Evolutionary conservation across 2,888 invertebrate species (phyloP), one percentile per base, ranked within the genome.

Genomic region (Epiblema foenella): DNA sequence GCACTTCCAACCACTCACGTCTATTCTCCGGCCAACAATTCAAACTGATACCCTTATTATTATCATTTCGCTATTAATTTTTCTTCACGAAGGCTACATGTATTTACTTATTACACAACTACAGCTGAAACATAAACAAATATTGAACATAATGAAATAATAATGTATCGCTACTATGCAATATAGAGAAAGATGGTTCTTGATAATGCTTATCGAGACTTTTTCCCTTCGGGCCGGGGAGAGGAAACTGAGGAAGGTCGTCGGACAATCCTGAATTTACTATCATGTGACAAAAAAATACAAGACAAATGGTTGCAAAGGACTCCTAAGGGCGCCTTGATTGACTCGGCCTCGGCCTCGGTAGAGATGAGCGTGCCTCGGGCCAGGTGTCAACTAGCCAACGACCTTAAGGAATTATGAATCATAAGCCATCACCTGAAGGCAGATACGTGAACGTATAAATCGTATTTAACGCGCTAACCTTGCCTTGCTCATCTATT

Each of bases 401-500:
- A 20, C 39, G 64, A 64, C 64, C 64, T 64, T 64, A 54, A 64
- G 33, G 52, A 54, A 54, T 64, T 54, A 64, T 64, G 63, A 52
- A 37, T 63, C 63, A 63, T 63, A 37, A 18, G 15, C 15, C 24
- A 24, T 24, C 51, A 63, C 62, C 62, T 63, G 63, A 63, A 63
- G 64, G 18, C n/a, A 62, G 29, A 62, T 9, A 64, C 20, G 39
- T 39, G 64, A 64, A 54, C 52, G 33, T 33, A 62, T 62, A 62
- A 62, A 64, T 78, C 77, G 75, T 78, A 78, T 76, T 85, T 83
- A 83, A 78, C 77, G 75, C 78, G 78, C 76, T 85, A 84, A 83
- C 86, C 88, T 86, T 86, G 84, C 67, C 76, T 82, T 80, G 79
- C 76, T 82, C 83, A 83, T 80, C 78, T 76, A 75, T 75, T 75